phyloP scores from a whole-genome alignment of 2,888 invertebrate genomes.

The Helobdella robusta region DNA sequence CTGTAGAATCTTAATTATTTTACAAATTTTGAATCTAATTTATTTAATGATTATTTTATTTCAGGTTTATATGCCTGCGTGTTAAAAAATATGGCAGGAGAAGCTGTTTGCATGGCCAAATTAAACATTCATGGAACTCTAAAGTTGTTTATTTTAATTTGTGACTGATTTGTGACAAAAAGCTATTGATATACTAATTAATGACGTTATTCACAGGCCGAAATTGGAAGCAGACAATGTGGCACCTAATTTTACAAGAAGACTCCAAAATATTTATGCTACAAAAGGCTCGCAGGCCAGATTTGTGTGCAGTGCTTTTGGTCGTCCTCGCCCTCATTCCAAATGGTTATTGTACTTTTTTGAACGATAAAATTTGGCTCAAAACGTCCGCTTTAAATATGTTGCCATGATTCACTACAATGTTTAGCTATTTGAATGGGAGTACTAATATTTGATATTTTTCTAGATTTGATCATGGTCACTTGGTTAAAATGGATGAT shows the following conservation, averaged over 20 bases:
- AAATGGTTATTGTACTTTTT: constrained; percentile 59
- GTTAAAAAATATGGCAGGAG: constrained; percentile 34
- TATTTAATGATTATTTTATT: too few species aligned
- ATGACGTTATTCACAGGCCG: constrained; percentile 14
- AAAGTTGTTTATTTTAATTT: not conserved
- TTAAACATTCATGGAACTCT: not conserved
- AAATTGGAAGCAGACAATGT: constrained; percentile 35
- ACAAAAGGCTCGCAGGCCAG: constrained; percentile 36
- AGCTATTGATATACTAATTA: not conserved
- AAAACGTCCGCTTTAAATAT: too few species aligned
- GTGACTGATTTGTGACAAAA: too few species aligned
- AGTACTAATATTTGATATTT: too few species aligned
- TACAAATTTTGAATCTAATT: too few species aligned
- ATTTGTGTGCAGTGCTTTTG: constrained; percentile 67
- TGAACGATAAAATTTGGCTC: too few species aligned
- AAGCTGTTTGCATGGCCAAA: constrained; percentile 20
- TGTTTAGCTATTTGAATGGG: too few species aligned
- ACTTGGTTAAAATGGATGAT: too few species aligned
- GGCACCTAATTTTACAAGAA: constrained; percentile 43
- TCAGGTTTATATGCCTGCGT: constrained; percentile 13
- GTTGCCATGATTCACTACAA: too few species aligned
- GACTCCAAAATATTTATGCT: constrained; percentile 38
- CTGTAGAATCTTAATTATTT: too few species aligned
- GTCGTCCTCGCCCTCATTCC: constrained; percentile 60
- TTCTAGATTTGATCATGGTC: too few species aligned